phyloP scores from a whole-genome alignment of 92 coral and sea anemone genomes.

The Desmophyllum pertusum region DNA sequence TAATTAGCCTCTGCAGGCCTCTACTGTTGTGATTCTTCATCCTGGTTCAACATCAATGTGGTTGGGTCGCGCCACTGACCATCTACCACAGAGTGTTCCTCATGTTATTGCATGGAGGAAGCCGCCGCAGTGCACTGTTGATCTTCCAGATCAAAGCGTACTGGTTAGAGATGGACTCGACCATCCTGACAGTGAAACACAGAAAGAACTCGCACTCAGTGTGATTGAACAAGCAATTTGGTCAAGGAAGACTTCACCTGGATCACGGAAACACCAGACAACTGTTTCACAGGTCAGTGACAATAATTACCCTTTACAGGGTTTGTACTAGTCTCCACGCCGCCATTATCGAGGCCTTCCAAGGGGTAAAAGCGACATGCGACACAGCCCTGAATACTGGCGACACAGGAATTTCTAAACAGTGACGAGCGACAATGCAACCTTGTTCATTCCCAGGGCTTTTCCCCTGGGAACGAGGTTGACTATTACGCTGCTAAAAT shows the following conservation, averaged over 20 bases:
- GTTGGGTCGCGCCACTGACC: conserved; percentile 99
- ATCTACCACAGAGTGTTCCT: conserved; percentile 92
- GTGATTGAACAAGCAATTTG: conserved; percentile 97
- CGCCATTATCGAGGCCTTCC: too few relatives aligned
- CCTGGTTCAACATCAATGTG: conserved; percentile 97
- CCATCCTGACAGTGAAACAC: conserved; percentile 94
- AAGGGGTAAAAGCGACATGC: too few relatives aligned
- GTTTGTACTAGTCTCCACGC: too few relatives aligned
- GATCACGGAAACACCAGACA: conserved; percentile 66
- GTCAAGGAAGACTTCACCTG: conserved; percentile 83
- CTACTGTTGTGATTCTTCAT: conserved; percentile 90
- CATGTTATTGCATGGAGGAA: conserved; percentile 92
- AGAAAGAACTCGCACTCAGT: conserved; percentile 91
- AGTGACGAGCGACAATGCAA: too few relatives aligned
- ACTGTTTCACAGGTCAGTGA: conserved; percentile 59
- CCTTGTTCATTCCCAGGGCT: too few relatives aligned
- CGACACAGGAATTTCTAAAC: too few relatives aligned
- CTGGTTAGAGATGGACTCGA: conserved; percentile 85
- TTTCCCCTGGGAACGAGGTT: too few relatives aligned
- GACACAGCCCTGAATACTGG: too few relatives aligned
- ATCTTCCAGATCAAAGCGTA: conserved; percentile 58
- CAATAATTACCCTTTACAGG: not conserved
- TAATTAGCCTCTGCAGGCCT: conserved; percentile 77
- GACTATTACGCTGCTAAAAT: too few relatives aligned
- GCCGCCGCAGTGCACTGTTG: conserved; percentile 59